These are phyloP conservation scores for Calyptommatus sinebrachiatus DNA, from an alignment of 2,113 vertebrate species.

Conservation along the genomic window DNA sequence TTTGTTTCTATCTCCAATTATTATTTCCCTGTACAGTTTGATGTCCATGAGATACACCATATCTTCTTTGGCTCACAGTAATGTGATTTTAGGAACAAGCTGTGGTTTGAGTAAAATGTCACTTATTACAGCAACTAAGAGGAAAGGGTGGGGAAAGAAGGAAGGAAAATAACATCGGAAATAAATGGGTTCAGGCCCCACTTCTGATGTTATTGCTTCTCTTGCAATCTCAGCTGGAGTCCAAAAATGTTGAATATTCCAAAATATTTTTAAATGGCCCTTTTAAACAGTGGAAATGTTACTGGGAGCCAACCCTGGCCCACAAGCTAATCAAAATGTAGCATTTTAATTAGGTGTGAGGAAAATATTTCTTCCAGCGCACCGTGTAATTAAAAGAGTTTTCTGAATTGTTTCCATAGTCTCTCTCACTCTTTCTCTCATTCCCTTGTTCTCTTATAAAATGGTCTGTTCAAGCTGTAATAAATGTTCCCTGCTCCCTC, in stretches of 20 bases:
- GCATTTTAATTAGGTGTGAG: conserved; percentile 58
- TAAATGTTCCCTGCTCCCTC: not conserved
- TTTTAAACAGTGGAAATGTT: conserved; percentile 42
- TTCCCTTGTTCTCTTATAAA: not conserved
- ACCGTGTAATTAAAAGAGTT: conserved; percentile 32
- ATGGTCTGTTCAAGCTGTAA: not conserved
- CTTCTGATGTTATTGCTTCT: conserved; percentile 18
- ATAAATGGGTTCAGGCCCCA: conserved; percentile 30
- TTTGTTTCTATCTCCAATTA: not conserved
- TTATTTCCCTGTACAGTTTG: not conserved
- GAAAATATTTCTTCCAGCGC: conserved; percentile 31
- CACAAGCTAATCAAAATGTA: conserved; percentile 40
- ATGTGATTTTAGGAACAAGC: conserved; percentile 3
- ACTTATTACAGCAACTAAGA: not conserved
- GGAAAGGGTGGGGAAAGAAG: not conserved
- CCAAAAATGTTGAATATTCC: conserved; percentile 47
- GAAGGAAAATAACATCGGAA: conserved; percentile 20
- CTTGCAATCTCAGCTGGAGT: conserved; percentile 14
- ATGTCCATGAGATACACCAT: not conserved
- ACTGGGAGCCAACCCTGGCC: conserved; percentile 26
- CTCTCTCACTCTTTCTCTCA: not conserved
- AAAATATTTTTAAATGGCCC: conserved; percentile 32
- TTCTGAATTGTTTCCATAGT: conserved; percentile 33
- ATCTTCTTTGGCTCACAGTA: conserved; percentile 19
- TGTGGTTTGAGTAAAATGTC: conserved; percentile 27